Evolutionary conservation across 2,113 vertebrate genomes (phyloP).

Genomic region (Heteronetta atricapilla): DNA sequence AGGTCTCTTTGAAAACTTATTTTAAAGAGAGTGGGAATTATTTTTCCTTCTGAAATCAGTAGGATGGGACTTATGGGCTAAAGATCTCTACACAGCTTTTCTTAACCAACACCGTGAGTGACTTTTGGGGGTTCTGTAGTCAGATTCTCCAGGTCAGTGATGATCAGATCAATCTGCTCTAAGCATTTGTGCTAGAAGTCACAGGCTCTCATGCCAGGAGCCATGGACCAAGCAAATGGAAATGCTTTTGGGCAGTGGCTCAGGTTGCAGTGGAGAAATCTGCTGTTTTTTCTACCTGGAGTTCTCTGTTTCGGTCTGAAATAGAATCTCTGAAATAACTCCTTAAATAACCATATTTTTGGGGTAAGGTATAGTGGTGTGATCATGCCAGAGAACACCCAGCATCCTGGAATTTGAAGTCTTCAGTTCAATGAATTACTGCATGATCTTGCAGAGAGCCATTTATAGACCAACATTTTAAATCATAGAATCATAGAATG

Average conservation of each 20-base stretch:
- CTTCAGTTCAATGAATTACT: background rate
- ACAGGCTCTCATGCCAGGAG: background rate
- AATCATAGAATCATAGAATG: background rate
- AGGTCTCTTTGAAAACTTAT: background rate
- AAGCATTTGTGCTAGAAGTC: background rate
- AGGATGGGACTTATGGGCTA: background rate
- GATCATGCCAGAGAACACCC: background rate
- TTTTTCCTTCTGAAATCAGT: background rate
- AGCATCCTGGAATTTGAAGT: background rate
- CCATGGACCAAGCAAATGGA: background rate
- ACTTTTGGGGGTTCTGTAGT: background rate
- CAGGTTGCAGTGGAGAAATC: background rate
- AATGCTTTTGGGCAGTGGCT: background rate
- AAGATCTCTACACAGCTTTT: background rate
- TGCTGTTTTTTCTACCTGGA: background rate
- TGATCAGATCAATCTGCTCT: background rate
- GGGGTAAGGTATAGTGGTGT: rapidly evolving
- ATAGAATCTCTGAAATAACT: background rate
- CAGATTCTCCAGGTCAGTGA: background rate
- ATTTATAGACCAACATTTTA: slow-evolving; percentile 18
- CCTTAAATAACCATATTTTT: rapidly evolving
- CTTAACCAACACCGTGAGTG: rapidly evolving
- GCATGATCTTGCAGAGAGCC: background rate
- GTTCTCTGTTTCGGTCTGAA: background rate
- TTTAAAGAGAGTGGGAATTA: background rate